Evolutionary conservation across 2,888 invertebrate genomes (phyloP), one percentile per base, ranked within the genome.

Genomic region (Zhengitettix transpicula): DNA sequence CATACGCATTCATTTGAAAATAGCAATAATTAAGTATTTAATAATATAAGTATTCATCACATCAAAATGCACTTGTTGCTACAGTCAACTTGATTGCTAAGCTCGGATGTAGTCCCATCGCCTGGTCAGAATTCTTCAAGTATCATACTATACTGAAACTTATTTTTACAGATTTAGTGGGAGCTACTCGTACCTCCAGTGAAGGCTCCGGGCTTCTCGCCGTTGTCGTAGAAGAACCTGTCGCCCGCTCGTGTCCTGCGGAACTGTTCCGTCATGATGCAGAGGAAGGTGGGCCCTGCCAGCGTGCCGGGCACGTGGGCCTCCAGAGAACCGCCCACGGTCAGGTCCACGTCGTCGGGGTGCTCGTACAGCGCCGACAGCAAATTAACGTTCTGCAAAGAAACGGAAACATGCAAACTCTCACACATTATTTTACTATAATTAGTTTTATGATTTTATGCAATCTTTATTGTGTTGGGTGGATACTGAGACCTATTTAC

Each of bases 221-320:
- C 66, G 60, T 73, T 72, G 40, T 61, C 89, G 68, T 81, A 93
- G 81, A 90, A 94, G 73, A 81, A 92, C 62, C 93, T 78, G 73
- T 95, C 95, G 0, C 90, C 91, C 10, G 82, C 85, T 67, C 92
- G 81, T 0, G 92, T 87, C 64, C 89, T 79, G 70, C 83, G 87
- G 75, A 94, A 94, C 74, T 94, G 93, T 69, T 88, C 89, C 0
- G 87, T 86, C 8, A 94, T 74, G 65, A 95, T 86, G 70, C 93
- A 93, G 3, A 90, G 78, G 78, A 87, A 92, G 0, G 93, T 92
- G 1, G 93, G 93, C 0, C 95, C 94, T 0, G 87, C 80, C 55
- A 87, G 77, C 0, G 91, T 83, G 0, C 87, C 90, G 0, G 82
- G 81, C 1, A 90, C 84, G 61, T 85, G 84, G 1, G 74, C 73